phyloP scores from a whole-genome alignment of 2,113 vertebrate species.

The Tricholaema leucomelas region DNA sequence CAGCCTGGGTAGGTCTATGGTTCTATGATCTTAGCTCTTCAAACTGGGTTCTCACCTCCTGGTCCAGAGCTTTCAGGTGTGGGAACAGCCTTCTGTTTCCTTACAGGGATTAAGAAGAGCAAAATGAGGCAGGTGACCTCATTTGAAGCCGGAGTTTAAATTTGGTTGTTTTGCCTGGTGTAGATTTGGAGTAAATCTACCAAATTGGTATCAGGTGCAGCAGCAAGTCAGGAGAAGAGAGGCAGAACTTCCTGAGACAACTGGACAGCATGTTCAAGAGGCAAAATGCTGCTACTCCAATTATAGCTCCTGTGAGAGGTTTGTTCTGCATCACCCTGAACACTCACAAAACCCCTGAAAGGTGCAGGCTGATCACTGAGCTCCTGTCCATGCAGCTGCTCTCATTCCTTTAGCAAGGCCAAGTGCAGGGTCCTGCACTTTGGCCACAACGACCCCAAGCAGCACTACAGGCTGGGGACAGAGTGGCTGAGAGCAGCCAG shows the following conservation, averaged over 20 bases:
- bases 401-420: no score
- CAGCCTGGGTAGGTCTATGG: no score
- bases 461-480: no score
- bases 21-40: no score
- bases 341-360: neutral
- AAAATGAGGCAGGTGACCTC: neutral
- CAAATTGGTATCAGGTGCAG: fast-evolving
- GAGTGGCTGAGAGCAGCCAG: no score
- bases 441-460: no score
- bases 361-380: neutral
- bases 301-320: neutral
- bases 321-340: neutral
- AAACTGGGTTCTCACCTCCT: neutral
- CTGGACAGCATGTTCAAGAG: fast-evolving
- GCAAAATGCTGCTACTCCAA: neutral
- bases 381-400: neutral
- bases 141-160: neutral
- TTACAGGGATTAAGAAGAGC: neutral
- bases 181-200: neutral
- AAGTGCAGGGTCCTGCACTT: no score
- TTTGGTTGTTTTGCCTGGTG: neutral
- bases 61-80: neutral
- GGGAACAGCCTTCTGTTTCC: neutral
- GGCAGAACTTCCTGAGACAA: neutral
- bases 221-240: neutral